These are phyloP conservation scores for Masnerella sp. DNA, from an alignment of 2,888 invertebrate species.

Conservation along the genomic window DNA sequence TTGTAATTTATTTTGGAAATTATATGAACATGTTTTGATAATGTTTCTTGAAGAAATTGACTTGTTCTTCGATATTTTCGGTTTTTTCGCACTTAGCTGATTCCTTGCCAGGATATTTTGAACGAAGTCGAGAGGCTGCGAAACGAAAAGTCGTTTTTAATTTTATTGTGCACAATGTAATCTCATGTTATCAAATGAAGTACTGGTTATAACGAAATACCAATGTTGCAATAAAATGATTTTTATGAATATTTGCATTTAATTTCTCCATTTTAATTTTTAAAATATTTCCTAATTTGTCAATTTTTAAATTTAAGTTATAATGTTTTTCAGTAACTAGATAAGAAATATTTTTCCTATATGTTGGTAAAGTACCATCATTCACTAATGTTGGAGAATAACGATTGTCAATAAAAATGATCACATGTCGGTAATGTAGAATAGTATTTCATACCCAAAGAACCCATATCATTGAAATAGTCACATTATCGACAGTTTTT, in stretches of 20 bases:
- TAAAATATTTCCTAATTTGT: too few species aligned
- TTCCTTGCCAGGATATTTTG: slow-evolving; percentile 37
- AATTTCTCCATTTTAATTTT: background rate
- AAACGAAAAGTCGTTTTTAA: slow-evolving; percentile 24
- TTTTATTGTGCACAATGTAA: slow-evolving; percentile 49
- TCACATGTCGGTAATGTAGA: too few species aligned
- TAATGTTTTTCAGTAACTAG: too few species aligned
- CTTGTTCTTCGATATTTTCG: slow-evolving; percentile 12
- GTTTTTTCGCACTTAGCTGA: slow-evolving; percentile 15
- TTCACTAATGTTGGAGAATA: too few species aligned
- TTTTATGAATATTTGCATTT: slow-evolving; percentile 23
- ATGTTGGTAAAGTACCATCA: too few species aligned
- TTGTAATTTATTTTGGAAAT: slow-evolving; percentile 29
- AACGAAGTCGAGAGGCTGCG: slow-evolving; percentile 35
- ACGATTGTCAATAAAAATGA: too few species aligned
- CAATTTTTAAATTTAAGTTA: too few species aligned
- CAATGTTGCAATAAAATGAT: slow-evolving; percentile 42
- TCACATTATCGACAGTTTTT: too few species aligned
- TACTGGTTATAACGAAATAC: slow-evolving; percentile 35
- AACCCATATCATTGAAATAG: too few species aligned
- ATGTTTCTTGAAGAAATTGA: slow-evolving; percentile 31
- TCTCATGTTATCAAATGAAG: slow-evolving; percentile 36
- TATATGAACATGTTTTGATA: slow-evolving; percentile 10
- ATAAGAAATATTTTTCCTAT: too few species aligned
- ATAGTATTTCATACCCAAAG: too few species aligned